Base-by-base conservation (phyloP, 23 tunicate genomes). In the Diplosoma virens region DNA sequence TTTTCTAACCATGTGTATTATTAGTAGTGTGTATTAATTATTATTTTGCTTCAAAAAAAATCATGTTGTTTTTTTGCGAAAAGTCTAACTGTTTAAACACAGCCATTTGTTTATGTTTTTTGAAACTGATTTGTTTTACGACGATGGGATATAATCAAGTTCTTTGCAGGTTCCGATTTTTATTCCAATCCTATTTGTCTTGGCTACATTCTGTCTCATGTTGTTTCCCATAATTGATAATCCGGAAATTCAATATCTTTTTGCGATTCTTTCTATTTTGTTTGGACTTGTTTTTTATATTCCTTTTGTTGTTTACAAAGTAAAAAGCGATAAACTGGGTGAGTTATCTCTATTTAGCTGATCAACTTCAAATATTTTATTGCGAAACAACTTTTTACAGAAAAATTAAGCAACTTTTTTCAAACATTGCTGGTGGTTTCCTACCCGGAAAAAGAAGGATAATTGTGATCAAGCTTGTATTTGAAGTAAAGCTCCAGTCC, bases 201-300 rank as follows among this genome's bases (percentile, higher is more conserved):
- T 89, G 0, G 76, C 54, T 36, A 66, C 88, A 2, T 22, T 78
- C 1, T 84, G 77, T 60, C 81, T 95, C 33, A 74, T 95, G 0
- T 32, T 95, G 9, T 82, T 82, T 22, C 99, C 99, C 21, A 81
- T 95, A 28, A 71, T 95, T 4, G 85, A 89, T 36, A 65, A 89
- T 31, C 95, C 95, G 0, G 77, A 95, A 53, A 80, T 85, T 11
- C 84, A 85, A 58, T 92, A 92, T 69, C 33, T 92, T 17, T 24
- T 71, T 34, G 97, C 92, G 3, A 61, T 78, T 7, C n/a, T 67
- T n/a, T 81, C 82, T 26, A 71, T 92, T 27, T 77, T 92, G 17
- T 67, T 67, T 65, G 97, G 97, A 22, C 76, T 82, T 20, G 80
- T 85, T 18, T 92, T 92, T 76, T 92, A 92, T 71, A 47, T 92